Conservation (phyloP, 1,140 invertebrate species). For the Helicoverpa armigera region DNA sequence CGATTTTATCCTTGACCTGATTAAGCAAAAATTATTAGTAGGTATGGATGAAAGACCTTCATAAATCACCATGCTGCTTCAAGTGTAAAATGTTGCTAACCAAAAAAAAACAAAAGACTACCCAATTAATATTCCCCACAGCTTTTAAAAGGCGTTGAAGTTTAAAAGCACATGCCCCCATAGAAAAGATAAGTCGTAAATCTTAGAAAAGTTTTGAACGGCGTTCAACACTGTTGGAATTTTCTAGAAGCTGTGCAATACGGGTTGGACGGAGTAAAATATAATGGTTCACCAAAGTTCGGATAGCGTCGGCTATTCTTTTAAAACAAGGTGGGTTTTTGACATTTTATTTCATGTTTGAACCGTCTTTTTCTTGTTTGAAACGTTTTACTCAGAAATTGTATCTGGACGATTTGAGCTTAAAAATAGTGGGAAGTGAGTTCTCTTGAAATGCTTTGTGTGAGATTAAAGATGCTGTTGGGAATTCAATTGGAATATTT, state of each 20-base stretch:
- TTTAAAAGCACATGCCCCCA: constrained; percentile 29
- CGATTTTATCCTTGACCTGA: too few relatives aligned
- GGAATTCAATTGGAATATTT: too few relatives aligned
- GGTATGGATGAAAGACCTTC: too few relatives aligned
- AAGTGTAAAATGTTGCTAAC: neutral
- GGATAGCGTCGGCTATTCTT: neutral
- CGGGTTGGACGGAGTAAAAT: neutral
- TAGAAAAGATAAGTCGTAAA: constrained; percentile 42
- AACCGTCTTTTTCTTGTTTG: neutral
- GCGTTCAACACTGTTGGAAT: constrained; percentile 5
- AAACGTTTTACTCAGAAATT: too few relatives aligned
- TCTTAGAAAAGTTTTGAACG: constrained; percentile 19
- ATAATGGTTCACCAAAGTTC: constrained; percentile 8
- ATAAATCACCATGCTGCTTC: too few relatives aligned
- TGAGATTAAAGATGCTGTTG: too few relatives aligned
- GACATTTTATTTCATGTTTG: neutral
- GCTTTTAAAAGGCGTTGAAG: constrained; percentile 13
- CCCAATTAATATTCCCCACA: constrained; percentile 6
- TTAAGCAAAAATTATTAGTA: too few relatives aligned
- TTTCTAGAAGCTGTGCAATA: constrained; percentile 33
- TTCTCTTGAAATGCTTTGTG: too few relatives aligned
- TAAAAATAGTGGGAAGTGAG: too few relatives aligned
- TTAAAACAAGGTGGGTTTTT: neutral
- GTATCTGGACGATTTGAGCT: too few relatives aligned
- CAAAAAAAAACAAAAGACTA: neutral